Base-by-base conservation (phyloP, 2,113 vertebrate genomes). In the Gadus macrocephalus region DNA sequence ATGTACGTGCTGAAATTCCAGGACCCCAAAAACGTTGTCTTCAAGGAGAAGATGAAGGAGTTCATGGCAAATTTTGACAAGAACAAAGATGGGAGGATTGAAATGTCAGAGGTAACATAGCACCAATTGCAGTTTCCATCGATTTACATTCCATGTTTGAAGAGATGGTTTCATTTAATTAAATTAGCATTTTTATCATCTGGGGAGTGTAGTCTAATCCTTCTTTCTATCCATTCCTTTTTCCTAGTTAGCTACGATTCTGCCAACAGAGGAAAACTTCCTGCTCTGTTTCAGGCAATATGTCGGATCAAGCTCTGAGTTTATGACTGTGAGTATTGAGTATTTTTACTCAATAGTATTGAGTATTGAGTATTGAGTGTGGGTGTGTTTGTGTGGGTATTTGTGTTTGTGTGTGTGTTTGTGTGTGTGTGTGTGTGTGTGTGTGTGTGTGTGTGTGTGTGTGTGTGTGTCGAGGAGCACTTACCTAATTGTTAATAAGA, bases 191-290 rank as follows among this genome's bases (percentile, higher is more conserved):
- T 15, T 15, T 16, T 2, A 28, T 63, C 9, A 63, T 28, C 16
- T 49, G 31, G 7, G 16, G n/a, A 42, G 6, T 19, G 1, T 12
- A 49, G n/a, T 49, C 16, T 55, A 2, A 20, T 17, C 15, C 3
- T 38, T 17, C 4, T 53, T 9, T 73, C 2, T 76, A 9, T 62
- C 31, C 64, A 3, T 64, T 8, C 71, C 56, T 58, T 49, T 35
- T 69, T 75, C 4, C 0, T 80, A 98, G 96, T 84, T 99, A 89
- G 96, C 96, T 49, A 96, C 98, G 91, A 95, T 99, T 89, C 91
- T 99, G 68, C 96, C 97, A 1, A 96, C 96, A 0, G 96, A 99
- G 75, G 96, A 99, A 91, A 98, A 96, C 87, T 98, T 99, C 82
- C 92, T 99, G 64, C 90, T 99, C 62, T 98, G 94, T 87, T 98